phyloP scores from a whole-genome alignment of 2,113 vertebrate species.

The Erythrocebus patas region DNA sequence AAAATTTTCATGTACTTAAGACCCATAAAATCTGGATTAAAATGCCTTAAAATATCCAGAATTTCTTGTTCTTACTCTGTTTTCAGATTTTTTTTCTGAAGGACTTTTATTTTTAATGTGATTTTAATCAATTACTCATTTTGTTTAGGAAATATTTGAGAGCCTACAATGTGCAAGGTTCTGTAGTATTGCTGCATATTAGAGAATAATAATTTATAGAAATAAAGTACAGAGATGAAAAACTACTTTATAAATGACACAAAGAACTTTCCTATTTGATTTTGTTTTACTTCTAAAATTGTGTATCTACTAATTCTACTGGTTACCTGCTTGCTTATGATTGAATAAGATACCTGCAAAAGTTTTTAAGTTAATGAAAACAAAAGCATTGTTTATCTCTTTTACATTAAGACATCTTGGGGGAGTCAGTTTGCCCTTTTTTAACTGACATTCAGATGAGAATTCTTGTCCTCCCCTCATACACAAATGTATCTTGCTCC shows the following conservation, averaged over 20 bases:
- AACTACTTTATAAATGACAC: constrained; percentile 18
- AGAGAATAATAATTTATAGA: constrained; percentile 26
- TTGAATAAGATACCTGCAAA: constrained; percentile 15
- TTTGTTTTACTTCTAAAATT: constrained; percentile 45
- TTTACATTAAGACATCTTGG: not conserved
- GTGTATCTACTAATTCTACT: not conserved
- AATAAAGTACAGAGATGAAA: constrained; percentile 22
- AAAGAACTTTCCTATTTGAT: constrained; percentile 22
- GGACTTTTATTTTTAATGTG: constrained; percentile 28
- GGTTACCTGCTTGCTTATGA: not conserved
- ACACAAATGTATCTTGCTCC: constrained; percentile 78
- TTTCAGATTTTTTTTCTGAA: constrained; percentile 9
- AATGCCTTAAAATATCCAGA: constrained; percentile 17
- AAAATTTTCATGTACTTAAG: constrained; percentile 3
- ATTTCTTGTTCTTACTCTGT: not conserved
- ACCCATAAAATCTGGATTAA: constrained; percentile 19
- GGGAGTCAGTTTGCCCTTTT: not conserved
- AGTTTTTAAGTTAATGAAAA: constrained; percentile 12
- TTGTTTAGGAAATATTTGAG: constrained; percentile 32
- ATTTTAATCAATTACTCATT: not conserved
- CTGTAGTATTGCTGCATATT: not conserved
- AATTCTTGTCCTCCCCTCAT: not conserved
- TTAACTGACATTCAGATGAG: constrained; percentile 32
- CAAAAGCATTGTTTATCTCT: not conserved
- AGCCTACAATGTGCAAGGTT: not conserved